Evolutionary conservation across 2,888 invertebrate species (phyloP).

Genomic region (Drosophila meridionalis): DNA sequence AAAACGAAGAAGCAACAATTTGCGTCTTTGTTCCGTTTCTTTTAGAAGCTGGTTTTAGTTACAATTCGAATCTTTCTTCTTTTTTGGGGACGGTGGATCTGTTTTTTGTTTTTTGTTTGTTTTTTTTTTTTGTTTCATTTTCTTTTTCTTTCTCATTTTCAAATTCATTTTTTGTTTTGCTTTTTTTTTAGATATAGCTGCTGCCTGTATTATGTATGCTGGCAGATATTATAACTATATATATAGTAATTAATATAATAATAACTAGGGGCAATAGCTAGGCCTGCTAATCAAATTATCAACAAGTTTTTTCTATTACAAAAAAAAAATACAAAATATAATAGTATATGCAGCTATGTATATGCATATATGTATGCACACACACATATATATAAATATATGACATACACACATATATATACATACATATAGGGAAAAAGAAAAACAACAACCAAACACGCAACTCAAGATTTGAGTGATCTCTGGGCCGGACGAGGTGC

Average conservation of each 20-base stretch:
- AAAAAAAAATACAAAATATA: constrained; percentile 41
- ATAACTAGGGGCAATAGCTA: constrained; percentile 58
- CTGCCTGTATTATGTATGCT: constrained; percentile 8
- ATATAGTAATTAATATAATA: constrained; percentile 41
- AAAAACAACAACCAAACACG: constrained; percentile 41
- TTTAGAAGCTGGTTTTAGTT: constrained; percentile 8
- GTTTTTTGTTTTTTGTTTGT: not conserved
- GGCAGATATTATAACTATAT: constrained; percentile 44
- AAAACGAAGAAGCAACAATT: constrained; percentile 42
- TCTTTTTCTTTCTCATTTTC: not conserved
- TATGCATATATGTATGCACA: constrained; percentile 1
- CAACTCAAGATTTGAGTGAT: constrained; percentile 35
- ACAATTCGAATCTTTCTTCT: constrained; percentile 1
- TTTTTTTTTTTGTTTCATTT: not conserved
- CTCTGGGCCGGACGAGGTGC: not conserved
- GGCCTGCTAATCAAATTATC: constrained; percentile 61
- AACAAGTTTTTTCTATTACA: constrained; percentile 58
- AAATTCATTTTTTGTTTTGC: not conserved
- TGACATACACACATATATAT: not conserved
- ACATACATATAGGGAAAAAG: not conserved
- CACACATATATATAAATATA: not conserved
- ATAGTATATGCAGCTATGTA: constrained; percentile 13
- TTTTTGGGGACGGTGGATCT: constrained; percentile 49
- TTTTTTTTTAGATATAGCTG: constrained; percentile 15
- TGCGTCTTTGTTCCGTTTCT: constrained; percentile 7